Evolutionary conservation across 2,888 invertebrate genomes (phyloP).

Genomic region (Ommatoiulus sabulosus): DNA sequence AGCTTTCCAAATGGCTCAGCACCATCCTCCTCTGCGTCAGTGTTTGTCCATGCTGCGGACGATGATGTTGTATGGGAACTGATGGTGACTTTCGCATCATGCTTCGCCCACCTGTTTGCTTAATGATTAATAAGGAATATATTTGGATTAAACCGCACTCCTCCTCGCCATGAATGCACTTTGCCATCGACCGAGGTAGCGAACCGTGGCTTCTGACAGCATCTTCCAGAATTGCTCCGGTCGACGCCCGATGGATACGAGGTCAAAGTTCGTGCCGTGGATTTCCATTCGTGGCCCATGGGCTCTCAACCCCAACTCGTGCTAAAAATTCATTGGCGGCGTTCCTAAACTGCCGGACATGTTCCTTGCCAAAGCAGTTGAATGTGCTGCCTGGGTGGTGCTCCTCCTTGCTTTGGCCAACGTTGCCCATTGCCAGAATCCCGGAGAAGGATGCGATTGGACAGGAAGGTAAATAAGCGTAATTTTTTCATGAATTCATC

Average conservation of each 20-base stretch:
- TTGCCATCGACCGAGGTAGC: conserved; percentile 31
- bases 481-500: too few species aligned
- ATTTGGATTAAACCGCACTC: conserved; percentile 4
- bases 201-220: neutral
- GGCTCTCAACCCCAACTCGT: neutral
- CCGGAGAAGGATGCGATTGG: conserved; percentile 53
- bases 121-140: conserved; percentile 10
- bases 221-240: neutral
- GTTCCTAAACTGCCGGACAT: conserved; percentile 18
- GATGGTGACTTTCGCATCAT: neutral
- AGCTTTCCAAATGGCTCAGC: neutral
- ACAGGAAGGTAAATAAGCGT: conserved; percentile 52
- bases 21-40: neutral
- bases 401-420: conserved; percentile 26
- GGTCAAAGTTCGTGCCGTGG: conserved; percentile 14
- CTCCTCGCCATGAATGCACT: neutral
- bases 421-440: conserved; percentile 42
- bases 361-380: conserved; percentile 22
- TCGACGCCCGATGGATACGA: neutral
- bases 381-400: conserved; percentile 28
- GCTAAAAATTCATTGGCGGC: neutral
- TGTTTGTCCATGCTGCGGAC: neutral
- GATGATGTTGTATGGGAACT: neutral
- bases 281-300: neutral
- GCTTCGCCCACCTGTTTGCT: neutral